These are phyloP conservation scores for Valencia hispanica DNA, from an alignment of 2,797 vertebrate genomes.

Conservation along the genomic window DNA sequence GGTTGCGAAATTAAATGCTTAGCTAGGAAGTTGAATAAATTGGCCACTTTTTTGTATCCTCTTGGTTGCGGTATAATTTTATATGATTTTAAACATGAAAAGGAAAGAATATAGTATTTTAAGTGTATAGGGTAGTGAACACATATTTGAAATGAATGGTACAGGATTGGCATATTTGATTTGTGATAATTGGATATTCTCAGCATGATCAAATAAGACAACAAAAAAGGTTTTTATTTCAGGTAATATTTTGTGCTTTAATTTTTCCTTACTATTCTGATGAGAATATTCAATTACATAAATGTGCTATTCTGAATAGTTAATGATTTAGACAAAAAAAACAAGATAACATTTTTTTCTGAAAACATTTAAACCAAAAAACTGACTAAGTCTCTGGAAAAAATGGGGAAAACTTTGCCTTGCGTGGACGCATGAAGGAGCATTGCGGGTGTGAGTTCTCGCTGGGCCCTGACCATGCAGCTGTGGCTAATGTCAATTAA, in stretches of 20 bases:
- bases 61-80: background rate
- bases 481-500: constrained; percentile 78
- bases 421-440: constrained; percentile 1
- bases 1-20: background rate
- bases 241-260: background rate
- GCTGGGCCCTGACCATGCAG: constrained; percentile 18
- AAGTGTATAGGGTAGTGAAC: background rate
- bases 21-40: background rate
- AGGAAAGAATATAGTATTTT: background rate
- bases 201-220: background rate
- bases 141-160: background rate
- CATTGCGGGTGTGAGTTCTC: constrained; percentile 33
- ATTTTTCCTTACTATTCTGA: background rate
- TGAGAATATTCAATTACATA: background rate
- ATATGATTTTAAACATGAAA: background rate
- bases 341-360: background rate
- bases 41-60: background rate
- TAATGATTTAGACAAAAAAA: background rate
- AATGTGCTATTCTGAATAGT: background rate
- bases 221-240: background rate
- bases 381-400: background rate
- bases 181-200: background rate
- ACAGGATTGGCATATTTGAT: background rate
- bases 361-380: background rate
- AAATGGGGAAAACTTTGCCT: background rate